phyloP scores from a whole-genome alignment of 2,888 invertebrate species.

The Mimas tiliae region DNA sequence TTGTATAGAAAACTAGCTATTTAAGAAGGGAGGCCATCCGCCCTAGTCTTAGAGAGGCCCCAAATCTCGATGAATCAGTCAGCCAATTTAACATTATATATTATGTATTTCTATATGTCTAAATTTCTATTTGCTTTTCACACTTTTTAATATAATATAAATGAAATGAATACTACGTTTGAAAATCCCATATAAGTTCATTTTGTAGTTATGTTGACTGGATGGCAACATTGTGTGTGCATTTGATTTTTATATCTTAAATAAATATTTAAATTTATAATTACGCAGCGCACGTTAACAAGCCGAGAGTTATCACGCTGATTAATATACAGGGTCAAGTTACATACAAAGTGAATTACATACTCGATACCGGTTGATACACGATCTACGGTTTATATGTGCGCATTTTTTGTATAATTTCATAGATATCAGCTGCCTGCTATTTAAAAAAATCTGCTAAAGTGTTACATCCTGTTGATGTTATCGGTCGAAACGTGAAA shows the following conservation, averaged over 20 bases:
- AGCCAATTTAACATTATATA: too few relatives aligned
- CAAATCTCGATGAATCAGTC: too few relatives aligned
- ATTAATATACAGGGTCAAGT: slow-evolving; percentile 43
- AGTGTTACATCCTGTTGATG: background rate
- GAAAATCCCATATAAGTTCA: too few relatives aligned
- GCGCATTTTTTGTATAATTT: slow-evolving; percentile 13
- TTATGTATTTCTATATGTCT: too few relatives aligned
- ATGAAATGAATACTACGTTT: too few relatives aligned
- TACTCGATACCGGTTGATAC: slow-evolving; percentile 1
- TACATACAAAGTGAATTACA: slow-evolving; percentile 29
- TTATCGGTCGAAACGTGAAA: slow-evolving; percentile 3
- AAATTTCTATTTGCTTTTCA: too few relatives aligned
- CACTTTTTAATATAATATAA: too few relatives aligned
- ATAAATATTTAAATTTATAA: slow-evolving; percentile 19
- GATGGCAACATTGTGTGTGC: background rate
- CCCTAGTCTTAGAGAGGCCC: too few relatives aligned
- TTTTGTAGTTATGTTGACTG: background rate
- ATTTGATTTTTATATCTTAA: slow-evolving; percentile 21
- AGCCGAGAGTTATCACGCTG: slow-evolving; percentile 31
- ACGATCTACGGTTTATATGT: slow-evolving; percentile 1
- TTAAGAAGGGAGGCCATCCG: too few relatives aligned
- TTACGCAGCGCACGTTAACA: slow-evolving; percentile 1
- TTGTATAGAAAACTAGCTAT: too few relatives aligned
- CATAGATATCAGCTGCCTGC: background rate
- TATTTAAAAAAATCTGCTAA: background rate